Evolutionary conservation across 2,888 invertebrate species (phyloP).

Genomic region (Altica lythri): DNA sequence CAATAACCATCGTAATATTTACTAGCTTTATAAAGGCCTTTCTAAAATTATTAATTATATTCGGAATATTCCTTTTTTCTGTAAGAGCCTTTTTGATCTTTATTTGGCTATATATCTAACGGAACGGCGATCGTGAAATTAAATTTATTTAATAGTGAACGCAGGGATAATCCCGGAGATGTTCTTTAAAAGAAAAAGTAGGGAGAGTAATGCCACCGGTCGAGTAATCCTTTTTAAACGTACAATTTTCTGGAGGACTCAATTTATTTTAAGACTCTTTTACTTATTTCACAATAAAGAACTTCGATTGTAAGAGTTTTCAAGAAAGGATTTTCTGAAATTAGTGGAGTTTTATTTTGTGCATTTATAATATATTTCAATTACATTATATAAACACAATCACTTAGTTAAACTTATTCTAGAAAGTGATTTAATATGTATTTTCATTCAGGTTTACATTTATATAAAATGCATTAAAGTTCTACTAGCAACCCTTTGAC

Average conservation of each 20-base stretch:
- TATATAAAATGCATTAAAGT: constrained; percentile 6
- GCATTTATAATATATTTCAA: too few species aligned
- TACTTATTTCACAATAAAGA: constrained; percentile 23
- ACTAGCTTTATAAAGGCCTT: too few species aligned
- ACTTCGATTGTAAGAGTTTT: constrained; percentile 6
- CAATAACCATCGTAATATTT: too few species aligned
- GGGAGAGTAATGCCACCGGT: constrained; percentile 27
- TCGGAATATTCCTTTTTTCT: too few species aligned
- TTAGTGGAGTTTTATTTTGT: too few species aligned
- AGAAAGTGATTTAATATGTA: too few species aligned
- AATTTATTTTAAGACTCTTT: constrained; percentile 27
- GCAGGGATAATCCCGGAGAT: constrained; percentile 25
- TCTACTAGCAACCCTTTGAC: background rate
- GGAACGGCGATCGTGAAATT: background rate
- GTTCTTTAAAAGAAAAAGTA: constrained; percentile 23
- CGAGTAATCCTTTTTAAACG: constrained; percentile 30
- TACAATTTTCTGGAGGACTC: constrained; percentile 27
- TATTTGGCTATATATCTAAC: too few species aligned
- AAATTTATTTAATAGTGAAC: constrained; percentile 26
- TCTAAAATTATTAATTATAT: too few species aligned
- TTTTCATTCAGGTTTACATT: too few species aligned
- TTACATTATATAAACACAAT: too few species aligned
- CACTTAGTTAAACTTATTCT: too few species aligned
- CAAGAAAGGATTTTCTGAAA: background rate
- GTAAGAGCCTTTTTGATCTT: too few species aligned